Percentiles rank a stretch among this genome's conserved stretches.
These are phyloP conservation scores for Drosophila robusta DNA, from an alignment of 2,888 invertebrate species.

Conservation along the genomic window DNA sequence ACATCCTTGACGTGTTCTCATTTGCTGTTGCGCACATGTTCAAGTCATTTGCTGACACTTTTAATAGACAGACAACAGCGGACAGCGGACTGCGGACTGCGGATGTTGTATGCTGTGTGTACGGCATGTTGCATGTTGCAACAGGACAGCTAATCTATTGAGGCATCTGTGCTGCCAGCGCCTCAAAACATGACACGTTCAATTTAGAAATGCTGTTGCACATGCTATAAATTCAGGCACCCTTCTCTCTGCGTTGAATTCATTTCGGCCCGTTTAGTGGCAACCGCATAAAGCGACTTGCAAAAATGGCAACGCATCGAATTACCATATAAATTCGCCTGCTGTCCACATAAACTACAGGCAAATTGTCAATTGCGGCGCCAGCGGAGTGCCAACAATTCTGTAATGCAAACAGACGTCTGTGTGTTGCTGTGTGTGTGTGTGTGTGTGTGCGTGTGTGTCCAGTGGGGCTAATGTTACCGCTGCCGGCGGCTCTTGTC, in stretches of 20 bases:
- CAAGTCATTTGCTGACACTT: constrained; percentile 70
- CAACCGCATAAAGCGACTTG: constrained; percentile 35
- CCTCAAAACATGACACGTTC: constrained; percentile 70
- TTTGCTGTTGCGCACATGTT: constrained; percentile 45
- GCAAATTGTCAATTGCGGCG: constrained; percentile 77
- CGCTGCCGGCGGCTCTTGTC: constrained; percentile 20
- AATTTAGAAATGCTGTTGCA: constrained; percentile 54
- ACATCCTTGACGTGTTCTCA: constrained; percentile 62
- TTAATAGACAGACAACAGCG: constrained; percentile 69
- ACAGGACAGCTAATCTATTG: constrained; percentile 73
- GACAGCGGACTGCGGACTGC: constrained; percentile 25
- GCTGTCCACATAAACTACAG: constrained; percentile 74
- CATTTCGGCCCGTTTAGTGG: constrained; percentile 45
- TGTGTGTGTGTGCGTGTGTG: constrained; percentile 3
- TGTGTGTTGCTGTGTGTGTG: not conserved
- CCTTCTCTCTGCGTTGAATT: not conserved
- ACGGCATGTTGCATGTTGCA: constrained; percentile 51
- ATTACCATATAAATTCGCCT: constrained; percentile 76
- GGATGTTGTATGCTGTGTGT: constrained; percentile 14
- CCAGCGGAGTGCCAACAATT: constrained; percentile 67
- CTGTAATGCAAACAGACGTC: constrained; percentile 71
- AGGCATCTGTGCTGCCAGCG: constrained; percentile 70
- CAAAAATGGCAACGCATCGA: constrained; percentile 55
- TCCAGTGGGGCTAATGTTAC: constrained; percentile 56
- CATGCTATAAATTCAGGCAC: constrained; percentile 7